Percentiles rank a stretch among this genome's conserved stretches.
These are phyloP conservation scores for Sarcophaga carnaria DNA, from an alignment of 2,888 invertebrate species.

Conservation along the genomic window DNA sequence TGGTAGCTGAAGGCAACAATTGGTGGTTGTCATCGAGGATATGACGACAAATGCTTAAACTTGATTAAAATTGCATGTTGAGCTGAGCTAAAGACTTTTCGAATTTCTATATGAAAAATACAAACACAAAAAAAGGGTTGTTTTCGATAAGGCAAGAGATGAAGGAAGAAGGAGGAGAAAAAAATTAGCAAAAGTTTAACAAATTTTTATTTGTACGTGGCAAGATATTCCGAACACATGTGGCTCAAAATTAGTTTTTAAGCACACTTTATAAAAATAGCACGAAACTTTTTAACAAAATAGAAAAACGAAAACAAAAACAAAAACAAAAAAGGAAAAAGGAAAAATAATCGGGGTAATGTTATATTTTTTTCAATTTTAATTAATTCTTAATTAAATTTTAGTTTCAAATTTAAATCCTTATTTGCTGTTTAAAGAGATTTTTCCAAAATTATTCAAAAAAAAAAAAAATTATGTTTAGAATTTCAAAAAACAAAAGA, in stretches of 20 bases:
- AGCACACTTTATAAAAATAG: conserved; percentile 53
- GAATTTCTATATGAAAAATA: conserved; percentile 9
- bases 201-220: conserved; percentile 30
- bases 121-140: conserved; percentile 44
- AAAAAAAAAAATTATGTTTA: not conserved
- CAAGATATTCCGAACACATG: conserved; percentile 56
- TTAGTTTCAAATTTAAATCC: not conserved
- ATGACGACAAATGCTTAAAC: conserved; percentile 52
- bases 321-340: not conserved
- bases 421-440: conserved; percentile 16
- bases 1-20: conserved; percentile 70
- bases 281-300: conserved; percentile 32
- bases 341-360: not conserved
- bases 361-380: conserved; percentile 6
- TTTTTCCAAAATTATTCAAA: conserved; percentile 6
- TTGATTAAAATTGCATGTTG: conserved; percentile 63
- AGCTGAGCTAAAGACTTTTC: conserved; percentile 37
- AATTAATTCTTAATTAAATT: not conserved
- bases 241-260: conserved; percentile 64
- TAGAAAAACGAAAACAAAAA: not conserved
- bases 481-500: not conserved
- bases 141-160: not conserved
- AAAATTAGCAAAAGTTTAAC: conserved; percentile 15
- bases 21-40: conserved; percentile 69
- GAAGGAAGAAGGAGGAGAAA: not conserved